These are phyloP conservation scores for Ciconia stormi DNA, from an alignment of 2,113 vertebrate species.

Conservation along the genomic window DNA sequence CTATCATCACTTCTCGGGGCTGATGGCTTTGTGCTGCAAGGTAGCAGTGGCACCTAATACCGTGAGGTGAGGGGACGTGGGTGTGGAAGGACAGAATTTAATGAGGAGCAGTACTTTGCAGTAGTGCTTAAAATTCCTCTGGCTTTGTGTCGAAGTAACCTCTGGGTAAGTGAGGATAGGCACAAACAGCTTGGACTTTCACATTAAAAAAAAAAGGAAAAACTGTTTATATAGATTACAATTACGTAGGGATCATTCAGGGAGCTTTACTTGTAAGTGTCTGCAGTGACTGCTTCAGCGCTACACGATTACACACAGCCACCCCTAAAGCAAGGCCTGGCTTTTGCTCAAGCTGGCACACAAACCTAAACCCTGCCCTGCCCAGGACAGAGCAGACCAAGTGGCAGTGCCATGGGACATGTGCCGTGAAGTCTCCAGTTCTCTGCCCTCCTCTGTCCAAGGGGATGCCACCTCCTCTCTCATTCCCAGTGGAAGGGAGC, in stretches of 20 bases:
- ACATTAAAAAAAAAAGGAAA: background rate
- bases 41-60: background rate
- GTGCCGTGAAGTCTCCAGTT: background rate
- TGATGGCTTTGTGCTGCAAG: constrained; percentile 53
- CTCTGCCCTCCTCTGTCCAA: background rate
- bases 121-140: background rate
- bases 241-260: background rate
- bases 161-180: background rate
- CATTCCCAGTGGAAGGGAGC: background rate
- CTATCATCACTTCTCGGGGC: constrained; percentile 44
- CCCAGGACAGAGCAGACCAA: background rate
- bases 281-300: background rate
- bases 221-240: background rate
- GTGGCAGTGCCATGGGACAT: background rate
- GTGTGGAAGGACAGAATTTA: constrained; percentile 43
- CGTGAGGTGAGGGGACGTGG: background rate
- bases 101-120: background rate
- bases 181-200: background rate
- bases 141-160: background rate
- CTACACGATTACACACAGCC: background rate
- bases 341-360: background rate
- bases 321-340: background rate
- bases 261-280: background rate
- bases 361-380: background rate
- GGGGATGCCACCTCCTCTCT: background rate